A percentile compares a stretch with the other conserved stretches of the same genome.
Evolutionary conservation across 2,797 vertebrate genomes (phyloP).

Genomic region (Chrosomus eos): DNA sequence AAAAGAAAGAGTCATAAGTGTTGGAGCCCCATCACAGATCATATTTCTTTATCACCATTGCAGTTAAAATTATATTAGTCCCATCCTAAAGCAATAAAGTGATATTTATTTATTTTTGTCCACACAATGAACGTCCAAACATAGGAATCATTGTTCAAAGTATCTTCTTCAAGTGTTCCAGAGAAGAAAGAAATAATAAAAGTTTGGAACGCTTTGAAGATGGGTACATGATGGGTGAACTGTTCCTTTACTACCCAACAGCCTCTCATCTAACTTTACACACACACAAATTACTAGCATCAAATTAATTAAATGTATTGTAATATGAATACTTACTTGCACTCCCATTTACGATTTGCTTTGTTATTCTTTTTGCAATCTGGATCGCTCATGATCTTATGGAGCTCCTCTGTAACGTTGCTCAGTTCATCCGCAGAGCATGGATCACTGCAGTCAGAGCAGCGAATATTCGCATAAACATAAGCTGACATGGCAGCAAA

Average conservation of each 20-base stretch:
- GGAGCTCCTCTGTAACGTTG: rapidly evolving
- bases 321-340: neutral
- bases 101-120: neutral
- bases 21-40: neutral
- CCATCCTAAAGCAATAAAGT: neutral
- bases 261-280: neutral
- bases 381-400: rapidly evolving
- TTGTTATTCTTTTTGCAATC: rapidly evolving
- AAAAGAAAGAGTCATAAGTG: slow-evolving; percentile 2
- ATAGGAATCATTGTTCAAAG: neutral
- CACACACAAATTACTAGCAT: neutral
- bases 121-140: neutral
- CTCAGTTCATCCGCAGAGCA: rapidly evolving
- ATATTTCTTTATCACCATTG: neutral
- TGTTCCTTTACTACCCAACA: neutral
- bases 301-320: neutral
- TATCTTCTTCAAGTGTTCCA: neutral
- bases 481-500: neutral
- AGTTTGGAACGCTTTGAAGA: neutral
- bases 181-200: neutral
- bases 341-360: neutral
- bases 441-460: neutral
- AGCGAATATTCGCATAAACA: neutral
- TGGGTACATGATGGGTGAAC: neutral
- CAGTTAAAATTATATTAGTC: neutral